Percentiles rank a stretch among this genome's conserved stretches.
Evolutionary conservation across 1,140 invertebrate genomes (phyloP).

Genomic region (Manduca sexta): DNA sequence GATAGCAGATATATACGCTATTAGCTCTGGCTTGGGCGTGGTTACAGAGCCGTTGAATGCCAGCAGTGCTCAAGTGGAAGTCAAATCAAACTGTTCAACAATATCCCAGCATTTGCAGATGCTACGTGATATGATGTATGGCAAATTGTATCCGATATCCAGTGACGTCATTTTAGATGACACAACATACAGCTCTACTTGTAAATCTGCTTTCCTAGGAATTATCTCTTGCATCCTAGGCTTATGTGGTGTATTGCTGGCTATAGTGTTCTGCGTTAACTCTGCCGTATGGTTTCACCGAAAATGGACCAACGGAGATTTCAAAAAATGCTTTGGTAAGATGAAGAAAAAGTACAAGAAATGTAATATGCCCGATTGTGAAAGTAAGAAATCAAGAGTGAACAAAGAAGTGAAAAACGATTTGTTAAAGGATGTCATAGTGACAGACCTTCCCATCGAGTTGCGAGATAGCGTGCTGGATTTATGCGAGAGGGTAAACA

Average conservation of each 20-base stretch:
- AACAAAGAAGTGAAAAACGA: constrained; percentile 33
- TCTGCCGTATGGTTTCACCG: constrained; percentile 19
- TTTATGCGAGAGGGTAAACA: constrained; percentile 41
- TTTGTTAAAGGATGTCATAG: constrained; percentile 45
- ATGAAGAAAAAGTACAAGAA: constrained; percentile 13
- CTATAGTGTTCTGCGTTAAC: constrained; percentile 32
- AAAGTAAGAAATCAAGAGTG: constrained; percentile 6
- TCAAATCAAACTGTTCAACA: constrained; percentile 47
- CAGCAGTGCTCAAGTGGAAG: constrained; percentile 18
- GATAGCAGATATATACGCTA: constrained; percentile 39
- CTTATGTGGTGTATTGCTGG: constrained; percentile 25
- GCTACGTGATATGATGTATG: constrained; percentile 42
- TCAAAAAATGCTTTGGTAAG: constrained; percentile 15
- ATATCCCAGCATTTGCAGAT: constrained; percentile 54
- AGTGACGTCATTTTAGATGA: constrained; percentile 16
- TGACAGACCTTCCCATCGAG: constrained; percentile 47
- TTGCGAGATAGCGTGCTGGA: constrained; percentile 40
- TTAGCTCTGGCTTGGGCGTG: constrained; percentile 38
- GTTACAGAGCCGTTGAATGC: constrained; percentile 16
- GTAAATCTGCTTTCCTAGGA: constrained; percentile 25
- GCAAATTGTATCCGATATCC: constrained; percentile 33
- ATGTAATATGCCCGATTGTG: background rate
- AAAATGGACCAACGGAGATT: constrained; percentile 21
- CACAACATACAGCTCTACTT: constrained; percentile 22
- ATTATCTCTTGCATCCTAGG: constrained; percentile 32